Evolutionary conservation across 2,888 invertebrate species (phyloP).

Genomic region (Heliconius ethilla): DNA sequence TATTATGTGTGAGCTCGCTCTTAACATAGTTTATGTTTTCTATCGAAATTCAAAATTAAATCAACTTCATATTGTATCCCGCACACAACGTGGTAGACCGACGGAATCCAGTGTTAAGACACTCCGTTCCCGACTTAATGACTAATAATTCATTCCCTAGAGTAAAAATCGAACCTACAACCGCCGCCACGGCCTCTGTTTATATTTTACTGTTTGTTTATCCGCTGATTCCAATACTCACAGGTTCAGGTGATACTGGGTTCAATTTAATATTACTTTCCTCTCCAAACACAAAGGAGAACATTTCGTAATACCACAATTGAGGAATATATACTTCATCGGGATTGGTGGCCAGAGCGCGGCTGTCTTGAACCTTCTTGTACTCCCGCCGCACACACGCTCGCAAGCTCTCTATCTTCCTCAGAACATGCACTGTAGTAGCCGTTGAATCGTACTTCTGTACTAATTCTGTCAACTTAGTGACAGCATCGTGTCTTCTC

Average conservation of each 20-base stretch:
- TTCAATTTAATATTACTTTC: slow-evolving; percentile 48
- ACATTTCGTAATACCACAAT: slow-evolving; percentile 67
- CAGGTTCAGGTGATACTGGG: slow-evolving; percentile 38
- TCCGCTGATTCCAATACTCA: slow-evolving; percentile 7
- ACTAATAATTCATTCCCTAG: too few species aligned
- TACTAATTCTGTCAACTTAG: slow-evolving; percentile 64
- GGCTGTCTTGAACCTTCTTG: slow-evolving; percentile 63
- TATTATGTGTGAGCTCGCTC: too few species aligned
- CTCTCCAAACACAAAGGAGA: slow-evolving; percentile 61
- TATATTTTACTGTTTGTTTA: neutral
- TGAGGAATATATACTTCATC: slow-evolving; percentile 64
- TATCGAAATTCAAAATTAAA: too few species aligned
- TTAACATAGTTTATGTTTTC: too few species aligned
- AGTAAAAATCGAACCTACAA: too few species aligned
- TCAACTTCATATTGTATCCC: too few species aligned
- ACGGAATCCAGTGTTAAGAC: too few species aligned
- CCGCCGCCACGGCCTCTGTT: too few species aligned
- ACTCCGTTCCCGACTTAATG: too few species aligned
- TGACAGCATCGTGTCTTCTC: slow-evolving; percentile 64
- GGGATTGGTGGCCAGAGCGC: slow-evolving; percentile 50
- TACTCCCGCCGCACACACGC: slow-evolving; percentile 71
- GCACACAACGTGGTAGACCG: too few species aligned
- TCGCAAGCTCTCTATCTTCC: slow-evolving; percentile 74
- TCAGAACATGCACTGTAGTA: slow-evolving; percentile 68
- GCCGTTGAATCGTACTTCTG: slow-evolving; percentile 67